Percentiles rank a stretch among this genome's conserved stretches.
phyloP scores from a whole-genome alignment of 2,797 vertebrate genomes.

The Enteromius anoplus region DNA sequence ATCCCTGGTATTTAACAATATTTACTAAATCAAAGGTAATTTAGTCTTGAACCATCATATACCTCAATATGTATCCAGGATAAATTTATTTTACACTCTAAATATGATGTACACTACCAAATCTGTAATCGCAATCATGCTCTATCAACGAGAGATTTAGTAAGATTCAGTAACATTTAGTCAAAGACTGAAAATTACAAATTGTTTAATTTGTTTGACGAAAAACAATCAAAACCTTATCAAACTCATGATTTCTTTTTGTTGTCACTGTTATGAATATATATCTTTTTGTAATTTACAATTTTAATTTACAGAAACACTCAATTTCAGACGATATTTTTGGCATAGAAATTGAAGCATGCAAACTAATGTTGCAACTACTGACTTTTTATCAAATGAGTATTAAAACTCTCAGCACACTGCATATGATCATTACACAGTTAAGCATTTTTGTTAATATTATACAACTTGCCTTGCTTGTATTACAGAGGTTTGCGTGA shows the following conservation, averaged over 20 bases:
- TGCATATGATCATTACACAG: not conserved
- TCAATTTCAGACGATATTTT: not conserved
- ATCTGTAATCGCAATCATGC: not conserved
- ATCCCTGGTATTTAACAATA: not conserved
- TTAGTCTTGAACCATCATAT: not conserved
- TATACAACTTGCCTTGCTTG: slow-evolving; percentile 2
- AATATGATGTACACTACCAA: not conserved
- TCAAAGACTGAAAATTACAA: not conserved
- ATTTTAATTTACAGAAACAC: not conserved
- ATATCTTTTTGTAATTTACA: not conserved
- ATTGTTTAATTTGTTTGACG: not conserved
- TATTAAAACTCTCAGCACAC: not conserved
- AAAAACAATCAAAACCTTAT: not conserved
- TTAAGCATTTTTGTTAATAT: not conserved
- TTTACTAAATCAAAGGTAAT: not conserved
- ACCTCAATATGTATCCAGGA: not conserved
- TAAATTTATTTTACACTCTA: not conserved
- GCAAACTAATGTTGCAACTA: not conserved
- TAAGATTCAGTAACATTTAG: not conserved
- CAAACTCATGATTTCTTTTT: not conserved
- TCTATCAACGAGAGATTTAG: not conserved
- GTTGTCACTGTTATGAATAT: not conserved
- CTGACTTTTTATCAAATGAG: not conserved
- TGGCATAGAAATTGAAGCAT: slow-evolving; percentile 13
- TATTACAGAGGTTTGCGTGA: not conserved